Conservation (phyloP, 2,888 invertebrate species). For the Halictus ligatus region DNA sequence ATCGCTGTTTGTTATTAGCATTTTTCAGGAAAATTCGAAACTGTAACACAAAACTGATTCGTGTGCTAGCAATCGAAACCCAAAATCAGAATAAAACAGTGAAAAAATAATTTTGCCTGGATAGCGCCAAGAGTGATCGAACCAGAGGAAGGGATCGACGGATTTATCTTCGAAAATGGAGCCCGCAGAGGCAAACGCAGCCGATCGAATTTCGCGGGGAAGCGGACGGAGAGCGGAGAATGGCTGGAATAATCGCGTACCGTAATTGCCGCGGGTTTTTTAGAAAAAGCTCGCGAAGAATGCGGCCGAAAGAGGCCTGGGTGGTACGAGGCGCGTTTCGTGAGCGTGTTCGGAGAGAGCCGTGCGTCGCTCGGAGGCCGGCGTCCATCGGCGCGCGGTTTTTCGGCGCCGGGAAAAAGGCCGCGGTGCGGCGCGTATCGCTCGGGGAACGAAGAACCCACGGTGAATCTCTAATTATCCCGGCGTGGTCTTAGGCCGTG, state of each 20-base stretch:
- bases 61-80: neutral
- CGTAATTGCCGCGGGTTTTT: slow-evolving; percentile 19
- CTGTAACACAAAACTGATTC: neutral
- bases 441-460: slow-evolving; percentile 48
- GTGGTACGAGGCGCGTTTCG: slow-evolving; percentile 16
- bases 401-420: slow-evolving; percentile 29
- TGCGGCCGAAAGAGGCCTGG: slow-evolving; percentile 21
- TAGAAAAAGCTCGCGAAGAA: slow-evolving; percentile 12
- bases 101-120: neutral
- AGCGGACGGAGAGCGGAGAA: neutral
- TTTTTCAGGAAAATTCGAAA: neutral
- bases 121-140: too few relatives aligned
- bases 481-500: slow-evolving; percentile 39
- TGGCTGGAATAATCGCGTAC: slow-evolving; percentile 16
- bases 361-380: neutral
- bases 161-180: neutral
- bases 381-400: slow-evolving; percentile 11
- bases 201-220: neutral
- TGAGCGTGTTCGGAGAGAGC: neutral
- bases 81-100: neutral
- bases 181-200: neutral
- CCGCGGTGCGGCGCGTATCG: slow-evolving; percentile 37
- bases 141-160: too few relatives aligned
- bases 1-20: neutral
- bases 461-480: slow-evolving; percentile 75